phyloP scores from a whole-genome alignment of 2,113 vertebrate genomes.

The Hemiscyllium ocellatum region DNA sequence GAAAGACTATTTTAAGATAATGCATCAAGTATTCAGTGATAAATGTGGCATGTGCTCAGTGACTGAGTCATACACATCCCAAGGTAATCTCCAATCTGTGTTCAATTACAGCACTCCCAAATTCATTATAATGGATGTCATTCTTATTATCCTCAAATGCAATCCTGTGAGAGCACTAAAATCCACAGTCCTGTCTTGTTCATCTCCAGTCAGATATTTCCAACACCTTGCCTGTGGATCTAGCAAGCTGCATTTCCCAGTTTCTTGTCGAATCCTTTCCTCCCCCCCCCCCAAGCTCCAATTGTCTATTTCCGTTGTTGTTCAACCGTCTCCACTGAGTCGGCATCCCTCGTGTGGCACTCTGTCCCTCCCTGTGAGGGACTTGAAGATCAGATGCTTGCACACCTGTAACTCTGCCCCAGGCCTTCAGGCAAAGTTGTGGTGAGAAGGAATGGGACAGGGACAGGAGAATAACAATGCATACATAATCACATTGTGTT shows the following conservation, averaged over 20 bases:
- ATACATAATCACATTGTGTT: too few species aligned
- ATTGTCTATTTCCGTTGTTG: background rate
- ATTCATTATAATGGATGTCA: background rate
- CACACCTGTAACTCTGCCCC: background rate
- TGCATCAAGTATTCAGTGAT: background rate
- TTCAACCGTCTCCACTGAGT: background rate
- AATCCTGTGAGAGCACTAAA: background rate
- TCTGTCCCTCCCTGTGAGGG: background rate
- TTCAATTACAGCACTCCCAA: background rate
- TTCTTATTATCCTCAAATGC: background rate
- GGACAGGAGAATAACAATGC: background rate
- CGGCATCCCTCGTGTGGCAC: background rate
- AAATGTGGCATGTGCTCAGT: background rate
- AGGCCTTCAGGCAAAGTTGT: background rate
- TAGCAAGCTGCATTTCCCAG: background rate
- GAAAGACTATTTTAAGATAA: background rate
- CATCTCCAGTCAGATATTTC: background rate
- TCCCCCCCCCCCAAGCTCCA: too few species aligned
- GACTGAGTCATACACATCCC: background rate
- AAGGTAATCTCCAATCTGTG: background rate
- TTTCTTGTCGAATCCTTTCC: background rate
- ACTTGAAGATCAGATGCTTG: background rate
- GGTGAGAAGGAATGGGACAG: too few species aligned
- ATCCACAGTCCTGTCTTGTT: background rate
- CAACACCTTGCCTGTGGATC: background rate